Conservation (phyloP, 1,140 invertebrate species). For the Drosophila jambulina region DNA sequence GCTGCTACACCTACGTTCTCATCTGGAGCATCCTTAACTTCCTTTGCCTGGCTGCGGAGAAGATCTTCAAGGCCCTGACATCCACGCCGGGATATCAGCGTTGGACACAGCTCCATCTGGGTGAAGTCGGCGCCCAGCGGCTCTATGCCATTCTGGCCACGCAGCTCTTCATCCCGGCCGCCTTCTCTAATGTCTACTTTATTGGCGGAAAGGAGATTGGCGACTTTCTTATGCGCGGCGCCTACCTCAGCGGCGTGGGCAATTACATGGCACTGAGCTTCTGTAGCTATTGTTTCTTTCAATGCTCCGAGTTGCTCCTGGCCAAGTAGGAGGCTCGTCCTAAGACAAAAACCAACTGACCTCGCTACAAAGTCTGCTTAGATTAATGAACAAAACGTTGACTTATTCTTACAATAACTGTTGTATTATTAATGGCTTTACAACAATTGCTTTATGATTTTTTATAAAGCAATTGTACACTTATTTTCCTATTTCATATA, state of each 20-base stretch:
- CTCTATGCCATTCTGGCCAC: conserved; percentile 89
- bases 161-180: conserved; percentile 91
- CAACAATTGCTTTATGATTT: conserved; percentile 4
- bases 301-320: conserved; percentile 75
- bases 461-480: not conserved
- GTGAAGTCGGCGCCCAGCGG: conserved; percentile 84
- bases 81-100: conserved; percentile 84
- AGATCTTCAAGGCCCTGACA: conserved; percentile 86
- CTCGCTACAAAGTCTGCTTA: conserved; percentile 23
- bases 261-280: conserved; percentile 75
- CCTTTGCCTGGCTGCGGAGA: conserved; percentile 90
- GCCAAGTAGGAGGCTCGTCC: conserved; percentile 9
- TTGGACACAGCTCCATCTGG: conserved; percentile 77
- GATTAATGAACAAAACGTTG: not conserved
- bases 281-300: conserved; percentile 81
- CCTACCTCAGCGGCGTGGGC: conserved; percentile 84
- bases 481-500: conserved; percentile 2
- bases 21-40: conserved; percentile 95
- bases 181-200: conserved; percentile 94
- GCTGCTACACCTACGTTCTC: conserved; percentile 90
- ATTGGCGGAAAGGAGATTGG: conserved; percentile 91
- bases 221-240: conserved; percentile 87
- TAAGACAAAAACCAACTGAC: conserved; percentile 40
- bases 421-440: conserved; percentile 23
- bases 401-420: conserved; percentile 16